phyloP scores from a whole-genome alignment of 2,797 vertebrate genomes.

The Anguilla obscura region DNA sequence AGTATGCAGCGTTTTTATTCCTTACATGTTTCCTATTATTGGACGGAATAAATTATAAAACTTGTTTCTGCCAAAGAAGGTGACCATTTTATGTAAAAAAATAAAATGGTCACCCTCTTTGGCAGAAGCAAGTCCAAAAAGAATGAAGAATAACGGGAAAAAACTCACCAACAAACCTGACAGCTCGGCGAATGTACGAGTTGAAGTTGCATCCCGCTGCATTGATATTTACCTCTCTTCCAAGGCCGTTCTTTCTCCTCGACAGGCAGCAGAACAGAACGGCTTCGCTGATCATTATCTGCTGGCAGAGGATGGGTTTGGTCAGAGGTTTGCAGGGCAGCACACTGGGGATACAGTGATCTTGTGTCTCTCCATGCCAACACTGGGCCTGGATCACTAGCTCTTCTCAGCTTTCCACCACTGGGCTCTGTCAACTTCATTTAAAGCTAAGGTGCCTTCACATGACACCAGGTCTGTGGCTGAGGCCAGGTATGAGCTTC shows the following conservation, averaged over 20 bases:
- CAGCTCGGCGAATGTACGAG: constrained; percentile 92
- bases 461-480: neutral
- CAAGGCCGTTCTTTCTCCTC: constrained; percentile 76
- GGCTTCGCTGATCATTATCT: constrained; percentile 98
- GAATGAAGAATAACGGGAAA: neutral
- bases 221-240: constrained; percentile 91
- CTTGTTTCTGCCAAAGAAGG: too few species aligned
- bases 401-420: neutral
- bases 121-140: neutral
- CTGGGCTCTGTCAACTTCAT: neutral
- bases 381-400: neutral
- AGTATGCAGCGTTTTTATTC: neutral
- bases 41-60: too few species aligned
- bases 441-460: neutral
- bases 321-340: constrained; percentile 3
- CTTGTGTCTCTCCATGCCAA: neutral
- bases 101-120: neutral
- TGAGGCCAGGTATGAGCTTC: too few species aligned
- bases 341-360: neutral
- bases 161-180: constrained; percentile 89
- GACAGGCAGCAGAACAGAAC: constrained; percentile 94
- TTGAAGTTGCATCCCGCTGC: constrained; percentile 99
- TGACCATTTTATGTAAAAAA: too few species aligned
- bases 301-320: constrained; percentile 32
- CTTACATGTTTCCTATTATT: neutral